Evolutionary conservation across 1,140 invertebrate species (phyloP), one percentile per base, ranked within the genome.

Genomic region (Schlechtendalia chinensis): DNA sequence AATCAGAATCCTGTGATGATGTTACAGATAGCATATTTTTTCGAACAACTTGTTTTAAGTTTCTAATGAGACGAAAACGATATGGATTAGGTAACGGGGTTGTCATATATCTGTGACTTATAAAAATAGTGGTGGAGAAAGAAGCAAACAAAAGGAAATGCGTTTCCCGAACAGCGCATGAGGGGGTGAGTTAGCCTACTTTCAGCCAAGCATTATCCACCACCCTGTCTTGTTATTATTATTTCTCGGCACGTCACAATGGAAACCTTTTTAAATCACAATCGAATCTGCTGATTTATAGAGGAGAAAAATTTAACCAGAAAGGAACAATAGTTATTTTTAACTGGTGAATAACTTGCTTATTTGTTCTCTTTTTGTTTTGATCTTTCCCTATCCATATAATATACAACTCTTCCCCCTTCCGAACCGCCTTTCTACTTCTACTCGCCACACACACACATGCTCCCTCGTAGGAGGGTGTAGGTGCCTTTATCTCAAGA

Each of bases 211-310:
- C 17, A 54, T 54, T n/a, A 24, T 72, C 69, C 69, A 47, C 19
- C 4, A 10, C n/a, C 39, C 32, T 8, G 69, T 29, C 27, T 72
- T 47, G 16, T 72, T 29, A 29, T 72, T 72, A 72, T 72, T n/a
- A 72, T 72, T 72, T 54, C 17, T 29, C 24, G 69, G 24, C 24
- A 72, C 69, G 50, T 72, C 69, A 54, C 47, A 22, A 29, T 29
- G 29, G 27, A 72, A 71, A 72, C 27, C 69, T 72, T 72, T 72
- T 54, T 72, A 72, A 72, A 72, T 72, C 47, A 72, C 69, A 54
- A 72, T 72, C 69, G 17, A 72, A 72, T 53, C 69, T 24, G 69
- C 54, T 72, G 69, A 72, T 72, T 72, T 72, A 72, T 72, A 29
- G 69, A 54, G 24, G 17, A 29, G 69, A 29, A 72, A 53, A 72